phyloP scores from a whole-genome alignment of 2,888 invertebrate genomes.

The Eubasilissa splendida region DNA sequence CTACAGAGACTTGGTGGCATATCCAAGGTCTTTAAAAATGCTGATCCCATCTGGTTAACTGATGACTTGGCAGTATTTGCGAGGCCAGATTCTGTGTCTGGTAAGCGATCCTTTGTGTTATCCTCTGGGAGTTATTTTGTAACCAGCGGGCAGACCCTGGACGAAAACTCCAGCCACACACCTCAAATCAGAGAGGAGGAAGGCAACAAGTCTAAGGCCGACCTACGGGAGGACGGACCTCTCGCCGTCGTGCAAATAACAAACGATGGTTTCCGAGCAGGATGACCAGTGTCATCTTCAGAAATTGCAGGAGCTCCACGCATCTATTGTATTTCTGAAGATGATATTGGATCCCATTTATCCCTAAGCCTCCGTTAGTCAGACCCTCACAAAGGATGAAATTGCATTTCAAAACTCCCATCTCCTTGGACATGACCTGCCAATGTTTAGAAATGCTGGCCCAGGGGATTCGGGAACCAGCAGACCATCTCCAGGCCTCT shows the following conservation, averaged over 20 bases:
- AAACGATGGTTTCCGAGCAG: background rate
- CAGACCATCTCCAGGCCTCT: background rate
- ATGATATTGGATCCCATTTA: background rate
- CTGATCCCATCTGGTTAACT: background rate
- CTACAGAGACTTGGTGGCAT: background rate
- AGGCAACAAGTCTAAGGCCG: background rate
- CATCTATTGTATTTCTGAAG: background rate
- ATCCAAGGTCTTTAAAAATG: background rate
- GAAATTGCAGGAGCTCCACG: background rate
- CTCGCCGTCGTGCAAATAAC: background rate
- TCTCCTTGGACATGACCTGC: too few species aligned
- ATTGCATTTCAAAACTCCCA: too few species aligned
- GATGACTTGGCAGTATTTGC: background rate
- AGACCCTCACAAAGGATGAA: too few species aligned
- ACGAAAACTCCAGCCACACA: too few species aligned
- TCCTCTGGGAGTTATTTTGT: background rate
- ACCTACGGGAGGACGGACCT: background rate
- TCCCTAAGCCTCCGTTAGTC: background rate
- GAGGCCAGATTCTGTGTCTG: background rate
- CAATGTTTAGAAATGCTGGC: too few species aligned
- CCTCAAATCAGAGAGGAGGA: too few species aligned
- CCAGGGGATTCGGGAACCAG: background rate
- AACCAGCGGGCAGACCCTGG: too few species aligned
- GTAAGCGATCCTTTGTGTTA: background rate
- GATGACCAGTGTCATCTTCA: background rate